Evolutionary conservation across 2,888 invertebrate species (phyloP).

Genomic region (Onchidella celtica): DNA sequence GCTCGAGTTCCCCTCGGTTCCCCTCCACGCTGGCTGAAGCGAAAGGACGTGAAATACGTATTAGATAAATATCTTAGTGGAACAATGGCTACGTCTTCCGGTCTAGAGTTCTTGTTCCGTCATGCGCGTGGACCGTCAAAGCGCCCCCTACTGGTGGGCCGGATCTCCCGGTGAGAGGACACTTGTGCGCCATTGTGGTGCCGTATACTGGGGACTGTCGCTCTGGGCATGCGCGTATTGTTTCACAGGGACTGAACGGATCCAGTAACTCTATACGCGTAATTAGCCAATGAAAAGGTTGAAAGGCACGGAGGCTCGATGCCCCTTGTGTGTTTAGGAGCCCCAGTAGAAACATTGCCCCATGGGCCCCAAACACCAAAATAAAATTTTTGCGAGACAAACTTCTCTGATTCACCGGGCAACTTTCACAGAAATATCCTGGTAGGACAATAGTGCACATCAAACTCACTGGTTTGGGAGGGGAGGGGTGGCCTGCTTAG

Average conservation of each 20-base stretch:
- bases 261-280: conserved; percentile 28
- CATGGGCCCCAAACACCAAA: not conserved
- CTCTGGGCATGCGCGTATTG: conserved; percentile 32
- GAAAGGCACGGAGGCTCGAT: conserved; percentile 7
- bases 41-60: conserved; percentile 11
- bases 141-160: conserved; percentile 1
- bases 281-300: conserved; percentile 29
- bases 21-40: not conserved
- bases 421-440: no score
- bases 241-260: conserved; percentile 9
- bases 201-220: conserved; percentile 13
- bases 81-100: conserved; percentile 30
- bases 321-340: not conserved
- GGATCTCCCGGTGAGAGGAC: conserved; percentile 19
- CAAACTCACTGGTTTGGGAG: no score
- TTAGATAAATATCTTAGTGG: conserved; percentile 35
- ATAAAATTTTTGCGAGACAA: no score
- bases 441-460: no score
- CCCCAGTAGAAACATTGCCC: conserved; percentile 12
- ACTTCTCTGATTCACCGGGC: no score
- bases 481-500: no score
- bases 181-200: conserved; percentile 28
- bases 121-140: conserved; percentile 33
- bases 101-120: conserved; percentile 37
- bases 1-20: not conserved